Base-by-base conservation (phyloP, 2,888 invertebrate species). In the Drosophila recens region DNA sequence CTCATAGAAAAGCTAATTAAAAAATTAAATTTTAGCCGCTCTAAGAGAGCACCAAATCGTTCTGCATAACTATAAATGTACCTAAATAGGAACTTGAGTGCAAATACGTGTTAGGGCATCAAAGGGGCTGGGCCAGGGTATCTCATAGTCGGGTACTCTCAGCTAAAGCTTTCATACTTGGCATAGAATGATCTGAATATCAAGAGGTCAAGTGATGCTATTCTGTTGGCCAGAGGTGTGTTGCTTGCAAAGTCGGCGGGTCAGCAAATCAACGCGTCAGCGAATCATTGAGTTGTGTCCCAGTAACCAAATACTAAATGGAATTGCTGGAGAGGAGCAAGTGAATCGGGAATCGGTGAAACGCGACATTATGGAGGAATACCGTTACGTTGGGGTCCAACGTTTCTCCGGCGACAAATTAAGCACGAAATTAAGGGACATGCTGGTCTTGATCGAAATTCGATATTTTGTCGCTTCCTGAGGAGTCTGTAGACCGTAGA, bases 391-490 rank as follows among this genome's bases (percentile, higher is more conserved):
- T 85, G 81, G 63, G 85, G 67, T 69, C 64, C 66, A 43, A 59
- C 48, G 82, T 59, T 67, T 36, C 33, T 56, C 38, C 58, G 58
- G 71, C 72, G 67, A 75, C 82, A 81, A 84, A 75, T 87, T 87
- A 78, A 75, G 76, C 72, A 69, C 67, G 76, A 83, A 74, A 74
- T 76, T 73, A 76, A 70, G 75, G 54, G 66, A 67, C 76, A 71
- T 67, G 79, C 75, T 81, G 76, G 59, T 59, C 45, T 51, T 74
- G 59, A 82, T 64, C 70, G 85, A 86, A 90, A 85, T 74, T 64
- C 67, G 85, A 85, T 85, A 85, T 71, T 82, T 90, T 85, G 72
- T 80, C 71, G 86, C 87, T 90, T 88, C 89, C 83, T 80, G 66
- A 78, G 48, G 48, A 58, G 46, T 20, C 43, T n/a, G 43, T 3